Evolutionary conservation across 1,140 invertebrate genomes (phyloP), one percentile per base, ranked within the genome.

Genomic region (Medauroidea extradentata): DNA sequence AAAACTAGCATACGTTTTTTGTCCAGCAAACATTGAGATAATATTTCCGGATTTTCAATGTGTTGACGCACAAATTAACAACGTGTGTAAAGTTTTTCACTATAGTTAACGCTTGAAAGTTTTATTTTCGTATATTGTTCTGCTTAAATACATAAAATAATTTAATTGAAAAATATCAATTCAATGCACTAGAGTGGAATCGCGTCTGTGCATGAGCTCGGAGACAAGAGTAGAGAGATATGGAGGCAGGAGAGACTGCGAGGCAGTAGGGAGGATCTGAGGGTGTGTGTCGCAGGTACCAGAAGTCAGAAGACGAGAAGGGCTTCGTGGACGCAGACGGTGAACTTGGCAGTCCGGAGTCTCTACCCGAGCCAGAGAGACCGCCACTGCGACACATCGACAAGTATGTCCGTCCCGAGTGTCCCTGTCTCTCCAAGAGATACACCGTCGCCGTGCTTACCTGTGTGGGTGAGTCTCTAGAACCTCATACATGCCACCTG

Each of bases 391-490:
- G 91, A 57, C 88, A 91, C 70, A 91, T 94, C 72, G 92, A 94
- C 74, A 88, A 90, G 72, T 93, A 93, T 72, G 82, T 91, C 65
- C 84, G 83, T 63, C 91, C 93, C 14, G 91, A 96, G 77, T 91
- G 87, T 69, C 91, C 93, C 0, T 93, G 90, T 71, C 80, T 96
- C 62, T 86, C 86, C 60, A 92, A 93, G 68, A 83, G 93, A 62
- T 94, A 90, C 70, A 94, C 92, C 1, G 87, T 96, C 44, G 91
- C 92, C 23, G 70, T 93, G 53, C 80, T 95, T 63, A 88, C 89
- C 23, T 93, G 91, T 70, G 70, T 94, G 72, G 91, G 82, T 83
- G 71, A 78, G 71, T 53, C 24, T 39, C 14, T 18, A 16, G 16
- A 21, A 14, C 48, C 5, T 34, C 29, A 4, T 34, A 7, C 29